Evolutionary conservation across 2,113 vertebrate genomes (phyloP).

Genomic region (Elephas maximus): DNA sequence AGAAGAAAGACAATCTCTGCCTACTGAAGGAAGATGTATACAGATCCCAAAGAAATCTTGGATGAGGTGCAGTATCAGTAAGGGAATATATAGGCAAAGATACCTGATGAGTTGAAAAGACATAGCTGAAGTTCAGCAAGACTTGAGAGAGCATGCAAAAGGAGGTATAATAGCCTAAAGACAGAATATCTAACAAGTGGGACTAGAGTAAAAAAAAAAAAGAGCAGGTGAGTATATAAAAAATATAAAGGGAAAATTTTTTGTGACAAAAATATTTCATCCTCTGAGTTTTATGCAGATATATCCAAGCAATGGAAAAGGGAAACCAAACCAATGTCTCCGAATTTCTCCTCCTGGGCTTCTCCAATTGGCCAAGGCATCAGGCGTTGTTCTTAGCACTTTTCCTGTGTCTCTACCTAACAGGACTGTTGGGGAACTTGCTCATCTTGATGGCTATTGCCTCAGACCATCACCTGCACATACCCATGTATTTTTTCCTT

Average conservation of each 20-base stretch:
- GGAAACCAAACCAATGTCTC: slow-evolving; percentile 68
- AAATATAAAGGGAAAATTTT: background rate
- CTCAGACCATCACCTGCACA: slow-evolving; percentile 59
- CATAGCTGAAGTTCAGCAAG: background rate
- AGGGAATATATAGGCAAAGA: background rate
- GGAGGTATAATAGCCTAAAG: background rate
- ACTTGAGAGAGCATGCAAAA: background rate
- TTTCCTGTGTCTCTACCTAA: slow-evolving; percentile 69
- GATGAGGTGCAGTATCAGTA: background rate
- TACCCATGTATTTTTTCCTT: slow-evolving; percentile 75
- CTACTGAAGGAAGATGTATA: background rate
- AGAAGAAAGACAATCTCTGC: background rate
- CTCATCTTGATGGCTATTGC: slow-evolving; percentile 68
- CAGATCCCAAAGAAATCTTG: background rate
- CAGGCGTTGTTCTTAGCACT: slow-evolving; percentile 40
- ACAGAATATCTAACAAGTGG: background rate
- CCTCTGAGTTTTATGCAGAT: slow-evolving; percentile 32
- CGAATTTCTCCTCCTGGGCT: slow-evolving; percentile 76
- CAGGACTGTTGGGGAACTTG: slow-evolving; percentile 67
- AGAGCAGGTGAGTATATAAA: background rate
- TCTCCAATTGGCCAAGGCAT: slow-evolving; percentile 39
- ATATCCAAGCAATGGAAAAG: slow-evolving; percentile 45
- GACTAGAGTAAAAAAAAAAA: too few species aligned
- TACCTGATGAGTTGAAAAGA: background rate
- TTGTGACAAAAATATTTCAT: slow-evolving; percentile 21